Percentiles rank a stretch among this genome's conserved stretches.
phyloP scores from a whole-genome alignment of 2,888 invertebrate species.

The Hyppa rectilinea region DNA sequence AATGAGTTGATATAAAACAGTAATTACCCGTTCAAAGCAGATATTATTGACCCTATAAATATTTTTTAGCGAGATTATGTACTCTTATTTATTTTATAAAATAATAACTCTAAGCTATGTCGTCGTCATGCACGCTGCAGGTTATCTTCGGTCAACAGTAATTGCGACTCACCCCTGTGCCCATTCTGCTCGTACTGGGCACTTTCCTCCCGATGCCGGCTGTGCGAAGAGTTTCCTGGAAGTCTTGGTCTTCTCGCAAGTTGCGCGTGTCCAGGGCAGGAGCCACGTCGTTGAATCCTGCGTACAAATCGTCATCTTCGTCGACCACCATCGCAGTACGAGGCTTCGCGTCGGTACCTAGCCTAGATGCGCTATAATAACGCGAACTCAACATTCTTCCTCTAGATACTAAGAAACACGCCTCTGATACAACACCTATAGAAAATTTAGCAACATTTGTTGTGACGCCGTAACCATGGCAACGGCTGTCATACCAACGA shows the following conservation, averaged over 20 bases:
- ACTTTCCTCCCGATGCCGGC: constrained; percentile 93
- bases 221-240: constrained; percentile 94
- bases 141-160: constrained; percentile 32
- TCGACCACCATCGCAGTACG: constrained; percentile 84
- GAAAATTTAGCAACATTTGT: constrained; percentile 71
- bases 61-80: constrained; percentile 9
- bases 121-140: constrained; percentile 19
- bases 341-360: constrained; percentile 83
- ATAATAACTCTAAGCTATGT: constrained; percentile 12
- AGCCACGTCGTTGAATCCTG: constrained; percentile 93
- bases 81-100: constrained; percentile 25
- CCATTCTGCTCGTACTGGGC: constrained; percentile 90
- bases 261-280: constrained; percentile 92
- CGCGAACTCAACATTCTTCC: constrained; percentile 82
- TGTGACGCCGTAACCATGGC: constrained; percentile 87
- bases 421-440: constrained; percentile 21
- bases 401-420: constrained; percentile 11
- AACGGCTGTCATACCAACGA: constrained; percentile 65
- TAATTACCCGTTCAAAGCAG: constrained; percentile 26
- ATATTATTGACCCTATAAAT: constrained; percentile 28
- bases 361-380: constrained; percentile 83
- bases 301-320: constrained; percentile 92
- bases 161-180: constrained; percentile 81
- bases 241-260: constrained; percentile 93
- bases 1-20: constrained; percentile 1